Evolutionary conservation across 2,888 invertebrate genomes (phyloP).

Genomic region (Ectobius pallidus): DNA sequence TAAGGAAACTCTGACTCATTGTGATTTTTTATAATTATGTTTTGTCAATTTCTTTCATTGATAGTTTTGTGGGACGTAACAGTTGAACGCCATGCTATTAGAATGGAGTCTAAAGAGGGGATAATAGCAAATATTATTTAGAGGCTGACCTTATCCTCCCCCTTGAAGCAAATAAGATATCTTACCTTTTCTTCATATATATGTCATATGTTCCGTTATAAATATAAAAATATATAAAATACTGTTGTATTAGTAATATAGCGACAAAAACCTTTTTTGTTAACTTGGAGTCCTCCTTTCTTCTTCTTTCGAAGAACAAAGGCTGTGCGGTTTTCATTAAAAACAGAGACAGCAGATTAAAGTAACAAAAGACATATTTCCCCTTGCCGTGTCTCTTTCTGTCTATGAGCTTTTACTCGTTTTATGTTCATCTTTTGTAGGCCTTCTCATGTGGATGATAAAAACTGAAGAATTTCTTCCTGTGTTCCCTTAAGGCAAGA

Average conservation of each 20-base stretch:
- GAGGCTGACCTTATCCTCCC: too few relatives aligned
- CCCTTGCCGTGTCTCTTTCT: background rate
- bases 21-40: too few relatives aligned
- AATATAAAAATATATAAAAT: background rate
- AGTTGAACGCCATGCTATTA: too few relatives aligned
- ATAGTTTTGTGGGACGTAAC: too few relatives aligned
- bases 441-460: conserved; percentile 17
- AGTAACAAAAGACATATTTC: conserved; percentile 4
- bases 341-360: background rate
- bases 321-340: conserved; percentile 7
- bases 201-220: too few relatives aligned
- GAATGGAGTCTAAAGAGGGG: too few relatives aligned
- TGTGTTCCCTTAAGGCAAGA: conserved; percentile 2
- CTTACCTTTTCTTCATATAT: too few relatives aligned
- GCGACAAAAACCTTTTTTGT: background rate
- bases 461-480: background rate
- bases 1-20: too few relatives aligned
- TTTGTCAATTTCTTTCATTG: too few relatives aligned
- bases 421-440: conserved; percentile 6
- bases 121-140: too few relatives aligned
- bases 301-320: conserved; percentile 13
- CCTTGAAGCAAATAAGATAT: too few relatives aligned
- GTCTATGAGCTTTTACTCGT: background rate
- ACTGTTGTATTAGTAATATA: background rate
- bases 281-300: background rate